Conservation (phyloP, 2,113 vertebrate genomes). For the Gavia stellata region DNA sequence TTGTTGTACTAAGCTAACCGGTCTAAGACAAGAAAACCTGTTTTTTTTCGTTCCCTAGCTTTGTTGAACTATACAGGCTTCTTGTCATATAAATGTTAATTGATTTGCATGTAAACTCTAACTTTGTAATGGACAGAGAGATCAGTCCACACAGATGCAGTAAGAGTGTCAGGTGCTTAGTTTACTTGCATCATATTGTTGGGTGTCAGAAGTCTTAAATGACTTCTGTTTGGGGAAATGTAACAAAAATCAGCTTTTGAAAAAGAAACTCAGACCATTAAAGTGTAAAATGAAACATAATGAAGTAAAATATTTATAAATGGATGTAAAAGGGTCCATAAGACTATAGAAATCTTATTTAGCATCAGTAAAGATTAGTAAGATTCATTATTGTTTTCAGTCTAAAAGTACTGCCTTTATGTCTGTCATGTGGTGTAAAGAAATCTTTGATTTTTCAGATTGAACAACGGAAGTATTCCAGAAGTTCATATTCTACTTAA, state of each 20-base stretch:
- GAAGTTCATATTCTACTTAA: background rate
- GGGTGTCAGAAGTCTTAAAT: background rate
- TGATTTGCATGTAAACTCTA: background rate
- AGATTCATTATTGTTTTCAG: background rate
- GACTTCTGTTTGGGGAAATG: background rate
- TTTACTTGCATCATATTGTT: background rate
- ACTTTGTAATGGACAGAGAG: background rate
- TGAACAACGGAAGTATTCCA: background rate
- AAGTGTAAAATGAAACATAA: background rate
- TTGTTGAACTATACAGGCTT: background rate
- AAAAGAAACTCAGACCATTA: background rate
- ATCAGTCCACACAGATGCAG: background rate
- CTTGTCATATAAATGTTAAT: background rate
- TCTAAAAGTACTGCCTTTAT: background rate
- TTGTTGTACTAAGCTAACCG: background rate
- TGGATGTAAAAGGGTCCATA: background rate
- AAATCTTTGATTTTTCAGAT: background rate
- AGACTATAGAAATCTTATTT: background rate
- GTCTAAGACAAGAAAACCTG: background rate
- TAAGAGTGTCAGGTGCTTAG: background rate
- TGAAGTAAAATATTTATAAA: background rate
- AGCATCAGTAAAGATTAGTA: background rate
- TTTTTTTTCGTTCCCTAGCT: background rate
- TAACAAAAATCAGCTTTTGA: background rate
- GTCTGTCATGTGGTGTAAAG: background rate